Percentiles rank a stretch among this genome's conserved stretches.
phyloP scores from a whole-genome alignment of 2,797 vertebrate genomes.

The Labroides dimidiatus region DNA sequence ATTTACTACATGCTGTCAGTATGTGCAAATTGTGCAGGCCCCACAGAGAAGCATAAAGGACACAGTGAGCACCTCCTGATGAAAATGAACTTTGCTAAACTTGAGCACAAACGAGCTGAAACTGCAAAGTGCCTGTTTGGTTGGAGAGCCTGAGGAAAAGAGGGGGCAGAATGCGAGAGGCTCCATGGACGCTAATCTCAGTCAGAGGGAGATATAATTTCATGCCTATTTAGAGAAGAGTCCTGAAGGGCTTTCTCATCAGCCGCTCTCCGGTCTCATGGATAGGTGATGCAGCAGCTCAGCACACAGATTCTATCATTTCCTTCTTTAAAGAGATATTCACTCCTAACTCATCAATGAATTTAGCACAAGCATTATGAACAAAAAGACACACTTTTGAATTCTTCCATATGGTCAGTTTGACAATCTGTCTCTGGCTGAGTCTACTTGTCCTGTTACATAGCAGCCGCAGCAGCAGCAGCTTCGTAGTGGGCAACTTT shows the following conservation, averaged over 20 bases:
- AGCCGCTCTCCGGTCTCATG: constrained; percentile 76
- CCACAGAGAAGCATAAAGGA: constrained; percentile 62
- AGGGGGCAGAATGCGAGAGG: constrained; percentile 72
- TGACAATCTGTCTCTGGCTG: constrained; percentile 29
- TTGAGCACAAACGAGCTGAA: constrained; percentile 83
- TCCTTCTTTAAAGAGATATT: constrained; percentile 79
- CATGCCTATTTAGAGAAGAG: constrained; percentile 88
- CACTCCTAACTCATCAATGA: constrained; percentile 59
- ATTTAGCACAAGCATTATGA: constrained; percentile 34
- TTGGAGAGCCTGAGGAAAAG: constrained; percentile 82
- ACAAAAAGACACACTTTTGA: constrained; percentile 23
- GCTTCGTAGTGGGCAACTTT: constrained; percentile 69
- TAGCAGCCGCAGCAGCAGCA: constrained; percentile 52
- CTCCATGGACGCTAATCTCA: constrained; percentile 84
- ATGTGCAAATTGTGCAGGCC: constrained; percentile 71
- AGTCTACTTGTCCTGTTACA: constrained; percentile 48
- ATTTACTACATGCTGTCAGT: constrained; percentile 55
- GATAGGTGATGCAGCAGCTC: constrained; percentile 86
- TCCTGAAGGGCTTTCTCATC: constrained; percentile 86
- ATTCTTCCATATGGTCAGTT: constrained; percentile 40
- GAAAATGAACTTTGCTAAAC: constrained; percentile 85
- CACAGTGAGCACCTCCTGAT: constrained; percentile 72
- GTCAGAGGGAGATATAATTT: constrained; percentile 88
- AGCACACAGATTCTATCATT: constrained; percentile 76
- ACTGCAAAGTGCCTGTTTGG: constrained; percentile 85